Evolutionary conservation across 2,113 vertebrate genomes (phyloP).

Genomic region (Entelurus aequoreus): DNA sequence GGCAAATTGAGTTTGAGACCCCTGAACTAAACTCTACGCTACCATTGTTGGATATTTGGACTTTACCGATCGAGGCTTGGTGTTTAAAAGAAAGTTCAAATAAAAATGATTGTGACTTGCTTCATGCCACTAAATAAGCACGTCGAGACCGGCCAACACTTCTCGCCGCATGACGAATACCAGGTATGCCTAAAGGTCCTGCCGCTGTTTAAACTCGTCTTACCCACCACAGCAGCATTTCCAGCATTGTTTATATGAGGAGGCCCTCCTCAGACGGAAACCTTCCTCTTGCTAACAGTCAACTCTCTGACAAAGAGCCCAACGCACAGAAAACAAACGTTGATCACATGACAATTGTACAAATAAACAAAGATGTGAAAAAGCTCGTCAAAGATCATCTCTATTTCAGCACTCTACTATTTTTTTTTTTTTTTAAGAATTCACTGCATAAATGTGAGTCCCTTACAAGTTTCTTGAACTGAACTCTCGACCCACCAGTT

Average conservation of each 20-base stretch:
- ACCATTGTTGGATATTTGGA: too few relatives aligned
- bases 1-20: too few relatives aligned
- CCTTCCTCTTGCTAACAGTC: constrained; percentile 1
- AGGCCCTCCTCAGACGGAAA: constrained; percentile 8
- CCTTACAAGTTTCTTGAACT: too few relatives aligned
- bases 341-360: background rate
- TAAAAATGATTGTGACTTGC: background rate
- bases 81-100: background rate
- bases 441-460: too few relatives aligned
- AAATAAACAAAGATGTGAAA: background rate
- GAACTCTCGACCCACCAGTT: too few relatives aligned
- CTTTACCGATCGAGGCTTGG: too few relatives aligned
- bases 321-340: background rate
- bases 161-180: constrained; percentile 51
- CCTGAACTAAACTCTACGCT: too few relatives aligned
- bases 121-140: background rate
- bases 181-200: constrained; percentile 52
- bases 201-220: constrained; percentile 59
- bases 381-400: too few relatives aligned
- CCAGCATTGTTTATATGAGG: constrained; percentile 28
- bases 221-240: constrained; percentile 42
- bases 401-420: too few relatives aligned
- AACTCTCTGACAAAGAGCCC: background rate
- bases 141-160: constrained; percentile 17
- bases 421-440: too few relatives aligned